A percentile compares a stretch with the other conserved stretches of the same genome.
Conservation (phyloP, 2,888 invertebrate species). For the Adineta ricciae region DNA sequence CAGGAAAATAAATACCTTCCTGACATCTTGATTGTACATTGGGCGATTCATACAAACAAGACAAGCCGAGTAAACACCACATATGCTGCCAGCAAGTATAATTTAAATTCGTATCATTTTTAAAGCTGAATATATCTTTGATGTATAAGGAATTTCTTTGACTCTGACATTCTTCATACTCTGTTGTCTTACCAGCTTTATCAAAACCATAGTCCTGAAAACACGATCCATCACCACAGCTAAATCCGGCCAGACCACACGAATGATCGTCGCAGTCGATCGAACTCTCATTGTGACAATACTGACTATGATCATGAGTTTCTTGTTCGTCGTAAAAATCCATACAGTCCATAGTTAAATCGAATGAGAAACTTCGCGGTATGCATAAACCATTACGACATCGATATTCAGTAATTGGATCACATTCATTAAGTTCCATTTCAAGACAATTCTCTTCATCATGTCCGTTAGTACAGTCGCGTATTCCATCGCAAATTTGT, state of each 20-base stretch:
- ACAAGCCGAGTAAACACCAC: no score
- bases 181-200: no score
- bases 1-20: no score
- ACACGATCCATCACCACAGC: no score
- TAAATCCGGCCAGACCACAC: background rate
- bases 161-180: no score
- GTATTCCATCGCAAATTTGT: background rate
- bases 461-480: background rate
- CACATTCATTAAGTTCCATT: background rate
- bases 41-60: no score
- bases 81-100: no score
- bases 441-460: background rate
- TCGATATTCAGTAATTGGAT: background rate
- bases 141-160: no score
- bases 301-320: background rate
- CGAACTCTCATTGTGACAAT: background rate
- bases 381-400: background rate
- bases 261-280: background rate
- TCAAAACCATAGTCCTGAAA: no score
- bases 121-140: no score
- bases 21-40: no score
- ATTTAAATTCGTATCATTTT: no score
- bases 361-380: background rate
- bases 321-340: background rate
- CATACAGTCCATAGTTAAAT: background rate